Evolutionary conservation across 2,888 invertebrate genomes (phyloP).

Genomic region (Eupithecia inturbata): DNA sequence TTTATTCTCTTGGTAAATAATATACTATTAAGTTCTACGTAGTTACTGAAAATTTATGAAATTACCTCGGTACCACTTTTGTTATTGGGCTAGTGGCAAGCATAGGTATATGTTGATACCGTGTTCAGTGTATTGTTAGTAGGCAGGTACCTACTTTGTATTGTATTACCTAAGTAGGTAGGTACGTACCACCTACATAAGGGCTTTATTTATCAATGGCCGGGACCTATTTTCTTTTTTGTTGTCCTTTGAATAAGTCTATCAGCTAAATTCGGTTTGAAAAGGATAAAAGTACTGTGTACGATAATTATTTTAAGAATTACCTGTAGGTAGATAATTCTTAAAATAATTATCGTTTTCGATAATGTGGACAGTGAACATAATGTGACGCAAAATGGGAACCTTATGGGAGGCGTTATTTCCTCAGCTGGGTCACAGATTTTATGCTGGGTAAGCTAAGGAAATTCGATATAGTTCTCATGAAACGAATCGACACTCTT

Average conservation of each 20-base stretch:
- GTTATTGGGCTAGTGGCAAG: neutral
- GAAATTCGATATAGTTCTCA: neutral
- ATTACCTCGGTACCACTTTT: neutral
- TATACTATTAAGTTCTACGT: neutral
- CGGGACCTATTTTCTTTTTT: neutral
- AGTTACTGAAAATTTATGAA: too few relatives aligned
- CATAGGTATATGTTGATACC: conserved; percentile 1
- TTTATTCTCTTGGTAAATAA: neutral
- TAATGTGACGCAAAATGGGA: neutral
- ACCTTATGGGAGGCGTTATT: neutral
- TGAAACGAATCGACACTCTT: neutral
- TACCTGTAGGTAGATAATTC: too few relatives aligned
- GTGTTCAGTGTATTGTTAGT: neutral
- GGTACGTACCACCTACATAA: neutral
- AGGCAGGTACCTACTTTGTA: neutral
- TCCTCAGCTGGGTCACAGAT: too few relatives aligned
- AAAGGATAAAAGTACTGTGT: neutral
- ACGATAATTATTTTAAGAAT: too few relatives aligned
- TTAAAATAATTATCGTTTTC: too few relatives aligned
- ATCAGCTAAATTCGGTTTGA: neutral
- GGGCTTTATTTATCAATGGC: neutral
- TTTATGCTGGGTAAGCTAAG: too few relatives aligned
- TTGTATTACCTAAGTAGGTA: neutral
- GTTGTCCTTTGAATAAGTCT: neutral
- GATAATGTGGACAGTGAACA: neutral